Evolutionary conservation across 2,113 vertebrate genomes (phyloP), one percentile per base, ranked within the genome.

Genomic region (Pterophyllum scalare): DNA sequence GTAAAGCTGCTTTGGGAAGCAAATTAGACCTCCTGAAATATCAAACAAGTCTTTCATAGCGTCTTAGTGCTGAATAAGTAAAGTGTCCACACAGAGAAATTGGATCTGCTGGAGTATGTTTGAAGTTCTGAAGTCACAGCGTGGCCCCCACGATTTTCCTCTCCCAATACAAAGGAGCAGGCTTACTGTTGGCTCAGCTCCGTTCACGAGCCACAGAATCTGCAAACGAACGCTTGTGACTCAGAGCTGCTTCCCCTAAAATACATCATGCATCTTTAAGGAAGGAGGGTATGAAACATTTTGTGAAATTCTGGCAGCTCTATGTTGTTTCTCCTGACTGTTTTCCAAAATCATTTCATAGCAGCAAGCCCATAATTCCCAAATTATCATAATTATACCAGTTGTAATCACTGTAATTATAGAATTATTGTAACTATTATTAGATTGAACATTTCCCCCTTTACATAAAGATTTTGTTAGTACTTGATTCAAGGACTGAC

Each of bases 1-100:
- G 43, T n/a, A 87, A 92, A 89, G 84, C 82, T 14, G 86, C 84
- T 87, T 89, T 87, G 7, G 38, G 56, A 46, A 75, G 57, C 72
- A 87, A 91, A 91, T 80, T 56, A 81, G 28, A 81, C 62, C 54
- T 84, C 81, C 90, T 83, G 80, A 62, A 85, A 89, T 87, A 85
- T 84, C 81, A 90, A 83, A 86, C 24, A 35, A 46, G 74, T 74
- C 77, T 82, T 85, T 84, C n/a, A 60, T 6, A 10, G 59, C n/a
- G 31, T 86, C 85, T 90, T 70, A 84, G 82, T 14, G 85, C 75
- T 43, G 79, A 86, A 84, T 59, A 75, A 81, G 43, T 57, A 24
- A 75, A 82, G 82, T 77, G 87, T 83, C 80, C 67, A 22, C 60
- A 13, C 49, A 49, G 83, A 72, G 64, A 61, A 90, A 84, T 35